These are phyloP conservation scores for Sebastes schlegelii DNA, from an alignment of 2,113 vertebrate genomes.

Conservation along the genomic window DNA sequence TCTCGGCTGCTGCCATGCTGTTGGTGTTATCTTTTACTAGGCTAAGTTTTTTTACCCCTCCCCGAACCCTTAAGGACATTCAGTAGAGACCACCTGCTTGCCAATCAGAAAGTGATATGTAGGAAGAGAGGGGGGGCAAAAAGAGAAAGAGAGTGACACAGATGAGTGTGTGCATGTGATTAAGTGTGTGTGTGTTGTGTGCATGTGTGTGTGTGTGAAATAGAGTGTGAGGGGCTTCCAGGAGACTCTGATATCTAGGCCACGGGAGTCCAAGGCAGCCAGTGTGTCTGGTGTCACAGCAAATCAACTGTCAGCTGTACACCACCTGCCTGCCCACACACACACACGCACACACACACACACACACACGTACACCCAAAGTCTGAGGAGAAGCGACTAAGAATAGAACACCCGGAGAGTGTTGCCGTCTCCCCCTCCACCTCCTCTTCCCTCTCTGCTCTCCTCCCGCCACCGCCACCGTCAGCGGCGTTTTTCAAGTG, in stretches of 20 bases:
- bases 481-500: constrained; percentile 64
- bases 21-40: constrained; percentile 36
- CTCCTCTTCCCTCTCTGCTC: constrained; percentile 55
- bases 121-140: constrained; percentile 31
- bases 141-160: constrained; percentile 36
- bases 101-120: constrained; percentile 61
- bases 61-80: constrained; percentile 43
- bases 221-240: constrained; percentile 64
- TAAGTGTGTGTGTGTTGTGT: constrained; percentile 16
- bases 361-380: constrained; percentile 48
- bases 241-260: constrained; percentile 78
- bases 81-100: constrained; percentile 70
- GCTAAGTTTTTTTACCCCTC: not conserved
- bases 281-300: constrained; percentile 85
- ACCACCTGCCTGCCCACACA: constrained; percentile 80
- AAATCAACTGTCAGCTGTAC: constrained; percentile 85
- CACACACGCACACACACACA: constrained; percentile 13
- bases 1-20: constrained; percentile 30
- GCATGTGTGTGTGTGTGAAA: constrained; percentile 26
- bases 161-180: constrained; percentile 49
- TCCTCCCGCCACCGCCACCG: constrained; percentile 69
- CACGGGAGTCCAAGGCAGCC: constrained; percentile 79
- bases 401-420: constrained; percentile 80
- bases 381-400: constrained; percentile 77
- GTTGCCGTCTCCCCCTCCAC: constrained; percentile 64